phyloP scores from a whole-genome alignment of 1,140 invertebrate genomes.

The Euglossa dilemma region DNA sequence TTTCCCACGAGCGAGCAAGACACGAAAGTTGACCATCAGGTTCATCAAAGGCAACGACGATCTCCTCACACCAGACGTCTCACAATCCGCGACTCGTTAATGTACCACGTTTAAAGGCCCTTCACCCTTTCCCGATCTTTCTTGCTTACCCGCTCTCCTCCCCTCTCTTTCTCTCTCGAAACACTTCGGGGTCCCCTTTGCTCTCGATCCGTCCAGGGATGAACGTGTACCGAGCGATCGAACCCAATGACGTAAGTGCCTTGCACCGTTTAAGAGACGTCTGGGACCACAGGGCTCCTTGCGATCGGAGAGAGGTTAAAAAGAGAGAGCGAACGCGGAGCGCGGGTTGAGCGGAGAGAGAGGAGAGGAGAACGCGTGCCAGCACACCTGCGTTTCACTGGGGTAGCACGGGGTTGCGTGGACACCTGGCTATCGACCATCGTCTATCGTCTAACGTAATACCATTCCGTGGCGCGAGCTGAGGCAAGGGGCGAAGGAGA shows the following conservation, averaged over 20 bases:
- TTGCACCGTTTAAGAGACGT: slow-evolving; percentile 12
- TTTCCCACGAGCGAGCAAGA: too few relatives aligned
- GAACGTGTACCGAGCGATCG: neutral
- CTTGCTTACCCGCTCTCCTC: too few relatives aligned
- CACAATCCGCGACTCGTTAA: neutral
- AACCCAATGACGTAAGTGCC: slow-evolving; percentile 16
- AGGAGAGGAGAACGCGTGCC: slow-evolving; percentile 62
- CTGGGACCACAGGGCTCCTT: slow-evolving; percentile 11
- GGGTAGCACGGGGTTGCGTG: slow-evolving; percentile 55
- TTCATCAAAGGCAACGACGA: too few relatives aligned
- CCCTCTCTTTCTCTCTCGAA: neutral
- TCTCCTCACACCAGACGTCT: neutral
- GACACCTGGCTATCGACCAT: slow-evolving; percentile 65
- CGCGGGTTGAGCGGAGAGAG: neutral
- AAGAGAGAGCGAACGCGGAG: neutral
- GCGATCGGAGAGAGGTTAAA: neutral
- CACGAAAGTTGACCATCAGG: too few relatives aligned
- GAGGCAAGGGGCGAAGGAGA: slow-evolving; percentile 42
- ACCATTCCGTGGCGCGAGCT: slow-evolving; percentile 57
- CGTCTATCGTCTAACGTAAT: slow-evolving; percentile 67
- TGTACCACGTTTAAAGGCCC: neutral
- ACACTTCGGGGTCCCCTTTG: neutral
- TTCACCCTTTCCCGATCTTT: neutral
- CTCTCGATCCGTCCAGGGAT: neutral
- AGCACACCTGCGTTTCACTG: slow-evolving; percentile 66